Evolutionary conservation across 2,113 vertebrate species (phyloP).

Genomic region (Nerophis ophidion): DNA sequence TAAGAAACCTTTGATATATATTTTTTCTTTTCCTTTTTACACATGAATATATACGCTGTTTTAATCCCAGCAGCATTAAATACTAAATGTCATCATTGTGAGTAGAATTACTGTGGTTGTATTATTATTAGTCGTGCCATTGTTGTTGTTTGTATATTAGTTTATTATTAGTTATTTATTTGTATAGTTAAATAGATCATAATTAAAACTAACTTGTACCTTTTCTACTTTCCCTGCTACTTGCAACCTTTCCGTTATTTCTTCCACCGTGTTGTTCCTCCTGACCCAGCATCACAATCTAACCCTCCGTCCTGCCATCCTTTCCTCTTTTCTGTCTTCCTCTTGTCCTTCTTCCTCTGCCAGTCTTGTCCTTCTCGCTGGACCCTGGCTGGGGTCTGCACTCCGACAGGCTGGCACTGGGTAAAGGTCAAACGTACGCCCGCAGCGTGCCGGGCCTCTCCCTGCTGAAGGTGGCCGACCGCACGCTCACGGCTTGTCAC

Average conservation of each 20-base stretch:
- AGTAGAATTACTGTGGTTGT: neutral
- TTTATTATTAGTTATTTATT: no score
- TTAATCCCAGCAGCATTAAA: no score
- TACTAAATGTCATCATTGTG: neutral
- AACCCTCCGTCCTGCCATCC: slow-evolving; percentile 8
- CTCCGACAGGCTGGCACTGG: slow-evolving; percentile 85
- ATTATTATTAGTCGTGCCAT: no score
- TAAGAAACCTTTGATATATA: no score
- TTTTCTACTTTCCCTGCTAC: neutral
- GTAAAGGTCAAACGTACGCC: slow-evolving; percentile 87
- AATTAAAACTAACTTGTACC: no score
- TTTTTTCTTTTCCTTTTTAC: no score
- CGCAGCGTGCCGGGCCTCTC: slow-evolving; percentile 88
- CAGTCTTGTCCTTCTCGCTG: slow-evolving; percentile 91
- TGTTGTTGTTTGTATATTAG: no score
- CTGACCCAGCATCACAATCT: neutral
- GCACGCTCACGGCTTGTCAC: slow-evolving; percentile 88
- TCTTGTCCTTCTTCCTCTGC: slow-evolving; percentile 19
- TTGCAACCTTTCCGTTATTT: neutral
- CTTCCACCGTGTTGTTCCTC: neutral
- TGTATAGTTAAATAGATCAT: no score
- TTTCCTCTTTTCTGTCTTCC: slow-evolving; percentile 39
- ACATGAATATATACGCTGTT: no score
- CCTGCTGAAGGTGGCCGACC: slow-evolving; percentile 78
- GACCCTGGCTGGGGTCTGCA: slow-evolving; percentile 91